These are phyloP conservation scores for Drosophila tristis DNA, from an alignment of 1,140 invertebrate genomes.

Conservation along the genomic window DNA sequence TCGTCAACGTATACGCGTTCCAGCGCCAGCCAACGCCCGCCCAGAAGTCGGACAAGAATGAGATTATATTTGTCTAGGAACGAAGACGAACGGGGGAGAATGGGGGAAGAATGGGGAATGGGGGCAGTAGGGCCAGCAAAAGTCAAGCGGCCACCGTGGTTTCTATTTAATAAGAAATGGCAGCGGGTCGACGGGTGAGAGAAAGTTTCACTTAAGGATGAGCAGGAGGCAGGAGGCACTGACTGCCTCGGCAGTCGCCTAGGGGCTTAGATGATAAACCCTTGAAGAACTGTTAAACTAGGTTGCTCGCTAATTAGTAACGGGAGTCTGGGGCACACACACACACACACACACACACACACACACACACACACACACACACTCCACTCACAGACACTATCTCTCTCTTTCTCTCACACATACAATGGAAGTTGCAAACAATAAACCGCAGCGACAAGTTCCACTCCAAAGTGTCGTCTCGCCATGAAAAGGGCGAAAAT, in stretches of 20 bases:
- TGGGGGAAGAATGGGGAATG: no score
- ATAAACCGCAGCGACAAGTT: constrained; percentile 43
- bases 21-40: constrained; percentile 74
- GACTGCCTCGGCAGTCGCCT: constrained; percentile 11
- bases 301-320: constrained; percentile 78
- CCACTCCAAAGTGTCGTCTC: not conserved
- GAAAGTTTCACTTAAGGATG: no score
- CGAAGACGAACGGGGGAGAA: not conserved
- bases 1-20: constrained; percentile 83
- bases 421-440: constrained; percentile 50
- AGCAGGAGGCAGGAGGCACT: not conserved
- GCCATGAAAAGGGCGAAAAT: constrained; percentile 15
- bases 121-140: constrained; percentile 35
- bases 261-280: constrained; percentile 39
- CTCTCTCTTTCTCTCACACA: constrained; percentile 7
- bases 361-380: constrained; percentile 11
- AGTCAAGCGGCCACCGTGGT: constrained; percentile 53
- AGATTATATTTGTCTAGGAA: constrained; percentile 81
- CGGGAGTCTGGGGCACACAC: constrained; percentile 60
- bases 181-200: constrained; percentile 33
- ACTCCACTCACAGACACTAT: constrained; percentile 19
- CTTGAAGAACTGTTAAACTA: constrained; percentile 78
- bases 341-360: constrained; percentile 9
- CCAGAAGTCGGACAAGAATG: constrained; percentile 73
- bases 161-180: constrained; percentile 64